Evolutionary conservation across 1,140 invertebrate genomes (phyloP).

Genomic region (Holcopasites calliopsidis): DNA sequence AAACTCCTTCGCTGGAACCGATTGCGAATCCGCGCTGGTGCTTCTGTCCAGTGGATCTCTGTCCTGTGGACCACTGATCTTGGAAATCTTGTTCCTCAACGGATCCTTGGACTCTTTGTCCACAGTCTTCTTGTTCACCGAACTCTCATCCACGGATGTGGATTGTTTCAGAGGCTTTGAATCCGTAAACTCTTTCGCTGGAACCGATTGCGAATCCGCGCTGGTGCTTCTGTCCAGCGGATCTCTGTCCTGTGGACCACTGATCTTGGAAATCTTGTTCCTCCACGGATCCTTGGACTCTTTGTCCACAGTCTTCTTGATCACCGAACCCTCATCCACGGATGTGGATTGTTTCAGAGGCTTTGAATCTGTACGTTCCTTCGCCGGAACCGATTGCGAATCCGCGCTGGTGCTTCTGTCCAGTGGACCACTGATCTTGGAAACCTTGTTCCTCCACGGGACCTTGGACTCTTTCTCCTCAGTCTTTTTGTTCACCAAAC

Average conservation of each 20-base stretch:
- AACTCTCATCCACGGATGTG: not conserved
- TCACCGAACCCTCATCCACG: too few relatives aligned
- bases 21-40: not conserved
- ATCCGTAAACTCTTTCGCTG: not conserved
- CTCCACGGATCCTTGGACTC: too few relatives aligned
- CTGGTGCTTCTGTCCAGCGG: conserved; percentile 6
- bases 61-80: not conserved
- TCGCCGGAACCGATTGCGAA: not conserved
- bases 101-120: not conserved
- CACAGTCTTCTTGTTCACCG: not conserved
- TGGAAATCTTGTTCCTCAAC: conserved; percentile 5
- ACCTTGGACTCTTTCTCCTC: conserved; percentile 22
- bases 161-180: not conserved
- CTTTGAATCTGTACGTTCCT: too few relatives aligned
- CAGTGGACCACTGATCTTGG: not conserved
- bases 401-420: not conserved
- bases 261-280: not conserved
- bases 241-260: too few relatives aligned
- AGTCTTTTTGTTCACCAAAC: not conserved
- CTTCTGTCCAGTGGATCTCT: not conserved
- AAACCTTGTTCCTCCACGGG: conserved; percentile 5
- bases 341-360: too few relatives aligned
- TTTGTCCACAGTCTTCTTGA: too few relatives aligned
- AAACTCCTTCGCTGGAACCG: not conserved
- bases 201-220: not conserved